Conservation (phyloP, 1,140 invertebrate species). For the Thalassaphorura encarpata region DNA sequence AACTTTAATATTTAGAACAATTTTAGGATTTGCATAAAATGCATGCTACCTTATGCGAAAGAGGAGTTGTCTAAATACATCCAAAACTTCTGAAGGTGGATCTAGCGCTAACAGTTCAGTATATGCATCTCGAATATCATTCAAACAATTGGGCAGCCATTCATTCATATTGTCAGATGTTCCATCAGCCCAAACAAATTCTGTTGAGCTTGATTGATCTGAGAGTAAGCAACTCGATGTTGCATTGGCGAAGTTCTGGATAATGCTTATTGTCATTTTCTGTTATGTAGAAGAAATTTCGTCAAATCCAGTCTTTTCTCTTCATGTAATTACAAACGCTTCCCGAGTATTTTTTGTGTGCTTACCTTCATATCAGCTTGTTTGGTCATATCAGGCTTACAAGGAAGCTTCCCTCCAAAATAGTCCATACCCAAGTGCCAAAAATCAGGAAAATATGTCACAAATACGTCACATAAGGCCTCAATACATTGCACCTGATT, state of each 20-base stretch:
- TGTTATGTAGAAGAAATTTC: conserved; percentile 31
- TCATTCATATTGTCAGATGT: conserved; percentile 37
- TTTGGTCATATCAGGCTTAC: conserved; percentile 56
- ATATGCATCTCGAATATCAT: conserved; percentile 58
- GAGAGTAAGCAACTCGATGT: conserved; percentile 19
- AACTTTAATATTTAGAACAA: background rate
- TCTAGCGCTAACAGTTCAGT: conserved; percentile 60
- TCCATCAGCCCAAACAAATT: conserved; percentile 24
- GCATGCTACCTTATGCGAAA: conserved; percentile 60
- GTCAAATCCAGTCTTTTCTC: background rate
- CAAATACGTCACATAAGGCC: conserved; percentile 57
- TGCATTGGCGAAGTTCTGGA: conserved; percentile 54
- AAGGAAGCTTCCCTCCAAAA: conserved; percentile 69
- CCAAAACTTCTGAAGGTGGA: conserved; percentile 65
- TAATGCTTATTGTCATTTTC: conserved; percentile 54
- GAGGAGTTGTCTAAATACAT: conserved; percentile 70
- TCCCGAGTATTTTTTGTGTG: no score
- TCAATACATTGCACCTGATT: conserved; percentile 57
- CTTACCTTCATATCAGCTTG: conserved; percentile 58
- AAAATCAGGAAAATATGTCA: conserved; percentile 63
- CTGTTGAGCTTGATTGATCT: background rate
- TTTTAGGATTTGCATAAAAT: background rate
- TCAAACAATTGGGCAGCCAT: conserved; percentile 69
- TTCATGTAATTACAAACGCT: conserved; percentile 3
- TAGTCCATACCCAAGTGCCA: conserved; percentile 85